A percentile compares a stretch with the other conserved stretches of the same genome.
These are phyloP conservation scores for Triplophysa tibetana DNA, from an alignment of 2,113 vertebrate species.

Conservation along the genomic window DNA sequence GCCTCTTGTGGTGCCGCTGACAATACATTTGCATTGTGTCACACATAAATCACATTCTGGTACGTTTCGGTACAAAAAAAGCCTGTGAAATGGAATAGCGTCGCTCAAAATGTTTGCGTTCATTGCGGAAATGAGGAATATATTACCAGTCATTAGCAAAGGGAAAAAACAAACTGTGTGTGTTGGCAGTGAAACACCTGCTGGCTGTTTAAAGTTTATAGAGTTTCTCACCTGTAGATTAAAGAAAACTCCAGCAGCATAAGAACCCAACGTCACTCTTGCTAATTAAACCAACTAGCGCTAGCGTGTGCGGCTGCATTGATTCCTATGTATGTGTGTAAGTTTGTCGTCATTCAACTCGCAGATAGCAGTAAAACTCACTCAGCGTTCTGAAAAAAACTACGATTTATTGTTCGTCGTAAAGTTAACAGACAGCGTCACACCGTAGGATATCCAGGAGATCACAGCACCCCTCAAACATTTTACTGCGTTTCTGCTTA, in stretches of 20 bases:
- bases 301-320: constrained; percentile 28
- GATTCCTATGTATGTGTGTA: constrained; percentile 10
- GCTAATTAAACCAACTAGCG: constrained; percentile 23
- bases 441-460: constrained; percentile 14
- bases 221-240: constrained; percentile 23
- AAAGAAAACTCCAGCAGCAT: not conserved
- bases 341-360: constrained; percentile 29
- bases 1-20: no score
- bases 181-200: constrained; percentile 35
- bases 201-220: constrained; percentile 25
- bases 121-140: not conserved
- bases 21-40: no score
- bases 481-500: not conserved
- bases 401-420: constrained; percentile 27
- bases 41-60: not conserved
- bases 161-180: constrained; percentile 4
- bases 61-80: no score
- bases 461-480: not conserved
- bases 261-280: not conserved
- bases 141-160: not conserved
- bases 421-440: constrained; percentile 38
- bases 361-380: constrained; percentile 38
- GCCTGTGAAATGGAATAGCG: not conserved
- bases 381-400: constrained; percentile 4
- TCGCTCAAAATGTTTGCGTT: not conserved